Base-by-base conservation (phyloP, 30 jellyfish, hydroid and myxozoan genomes). In the Cassiopea xamachana region DNA sequence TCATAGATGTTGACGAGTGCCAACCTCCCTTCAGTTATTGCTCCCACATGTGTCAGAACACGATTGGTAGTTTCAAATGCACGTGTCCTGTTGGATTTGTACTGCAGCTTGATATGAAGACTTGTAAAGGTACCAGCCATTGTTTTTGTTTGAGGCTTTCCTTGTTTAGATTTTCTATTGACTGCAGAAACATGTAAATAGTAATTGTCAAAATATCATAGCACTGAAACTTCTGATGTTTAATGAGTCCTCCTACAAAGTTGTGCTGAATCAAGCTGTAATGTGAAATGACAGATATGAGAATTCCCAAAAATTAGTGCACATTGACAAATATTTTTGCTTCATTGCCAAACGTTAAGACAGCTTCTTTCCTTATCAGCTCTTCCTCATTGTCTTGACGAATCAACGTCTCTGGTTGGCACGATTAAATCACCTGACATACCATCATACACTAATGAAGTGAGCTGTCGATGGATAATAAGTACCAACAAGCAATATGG, bases 1-100 rank as follows among this genome's bases (percentile, higher is more conserved):
- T 73, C 70, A 19, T 72, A 94, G 98, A 94, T 87, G 85, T 90
- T 39, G 97, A 94, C 48, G 98, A 94, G 81, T 94, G 98, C 80
- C 84, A 48, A 1, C 64, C 83, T n/a, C 96, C 93, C 16, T 73
- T 69, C 64, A 77, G 70, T 58, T 94, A 87, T 12, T 94, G 98
- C 67, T 75, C 92, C 1, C 98, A 94, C 46, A 60, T 68, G 1
- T 94, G 98, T 76, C 89, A 83, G 50, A 94, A 94, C 87, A 78
- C 87, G 55, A 49, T 73, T 73, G 98, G 98, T 43, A 80, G 97
- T 46, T 94, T 48, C 88, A 68, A 77, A 75, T 94, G 98, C 84
- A 86, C 95, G 46, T 94, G 98, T 60, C 82, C 89, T 10, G 71
- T 85, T 48, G 98, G 98, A 9, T 94, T 60, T 78, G 67, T 94